phyloP scores from a whole-genome alignment of 2,888 invertebrate species.

The Clunio marinus region DNA sequence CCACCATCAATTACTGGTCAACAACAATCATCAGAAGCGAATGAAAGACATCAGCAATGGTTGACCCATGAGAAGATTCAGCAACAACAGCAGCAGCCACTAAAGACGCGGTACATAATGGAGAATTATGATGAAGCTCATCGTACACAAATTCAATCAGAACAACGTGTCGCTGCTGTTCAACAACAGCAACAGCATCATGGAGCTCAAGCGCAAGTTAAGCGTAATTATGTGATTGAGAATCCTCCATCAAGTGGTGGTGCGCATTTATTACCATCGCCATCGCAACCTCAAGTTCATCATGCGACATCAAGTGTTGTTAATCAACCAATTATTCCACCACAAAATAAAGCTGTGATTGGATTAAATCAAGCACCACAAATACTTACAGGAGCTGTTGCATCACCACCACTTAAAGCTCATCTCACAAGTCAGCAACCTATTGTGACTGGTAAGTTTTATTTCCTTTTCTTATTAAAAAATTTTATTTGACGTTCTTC shows the following conservation, averaged over 20 bases:
- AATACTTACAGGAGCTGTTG: conserved; percentile 54
- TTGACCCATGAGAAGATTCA: conserved; percentile 19
- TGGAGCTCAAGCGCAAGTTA: conserved; percentile 41
- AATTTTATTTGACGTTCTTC: conserved; percentile 20
- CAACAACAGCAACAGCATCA: conserved; percentile 45
- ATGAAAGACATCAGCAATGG: conserved; percentile 15
- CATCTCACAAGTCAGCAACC: conserved; percentile 52
- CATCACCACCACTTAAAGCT: conserved; percentile 56
- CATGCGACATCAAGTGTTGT: conserved; percentile 46
- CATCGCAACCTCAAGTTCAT: neutral
- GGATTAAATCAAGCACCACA: conserved; percentile 49
- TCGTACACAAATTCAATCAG: conserved; percentile 40
- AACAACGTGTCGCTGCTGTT: too few relatives aligned
- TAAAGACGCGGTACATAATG: conserved; percentile 28
- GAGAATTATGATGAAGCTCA: conserved; percentile 24
- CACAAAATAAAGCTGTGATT: conserved; percentile 47
- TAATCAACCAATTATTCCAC: conserved; percentile 50
- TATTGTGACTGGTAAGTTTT: conserved; percentile 50
- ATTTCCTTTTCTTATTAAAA: neutral
- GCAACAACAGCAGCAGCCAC: neutral
- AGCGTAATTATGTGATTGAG: conserved; percentile 31
- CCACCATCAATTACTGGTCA: conserved; percentile 26
- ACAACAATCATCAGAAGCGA: neutral
- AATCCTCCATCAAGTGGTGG: neutral
- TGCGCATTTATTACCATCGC: neutral